A percentile compares a stretch with the other conserved stretches of the same genome.
Conservation (phyloP, 2,113 vertebrate genomes). For the Gymnobelideus leadbeateri region DNA sequence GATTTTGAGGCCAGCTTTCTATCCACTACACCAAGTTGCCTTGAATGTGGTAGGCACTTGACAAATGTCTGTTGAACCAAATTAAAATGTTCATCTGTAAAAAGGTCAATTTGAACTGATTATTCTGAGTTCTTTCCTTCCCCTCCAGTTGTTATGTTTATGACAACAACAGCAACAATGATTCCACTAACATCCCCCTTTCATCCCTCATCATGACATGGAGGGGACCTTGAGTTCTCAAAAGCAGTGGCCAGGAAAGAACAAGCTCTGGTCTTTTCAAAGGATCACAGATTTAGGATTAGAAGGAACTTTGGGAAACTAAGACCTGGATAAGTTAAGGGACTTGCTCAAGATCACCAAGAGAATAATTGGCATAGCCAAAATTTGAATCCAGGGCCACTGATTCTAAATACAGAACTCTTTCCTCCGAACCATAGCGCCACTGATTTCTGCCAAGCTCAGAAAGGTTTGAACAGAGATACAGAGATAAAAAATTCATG, state of each 20-base stretch:
- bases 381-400: no score
- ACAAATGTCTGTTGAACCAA: not conserved
- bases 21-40: not conserved
- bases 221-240: not conserved
- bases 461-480: no score
- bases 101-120: not conserved
- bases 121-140: not conserved
- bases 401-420: no score
- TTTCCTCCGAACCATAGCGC: no score
- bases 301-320: no score
- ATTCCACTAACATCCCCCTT: not conserved
- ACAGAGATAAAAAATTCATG: no score
- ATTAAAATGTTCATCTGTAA: not conserved
- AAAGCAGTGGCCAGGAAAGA: not conserved
- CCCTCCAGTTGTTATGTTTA: not conserved
- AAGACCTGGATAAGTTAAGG: no score
- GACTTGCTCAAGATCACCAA: no score
- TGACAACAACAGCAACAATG: not conserved
- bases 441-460: no score
- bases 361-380: no score
- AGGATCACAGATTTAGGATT: no score
- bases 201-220: not conserved
- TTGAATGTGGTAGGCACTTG: not conserved
- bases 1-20: not conserved
- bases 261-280: not conserved